Percentiles rank a stretch among this genome's conserved stretches.
Conservation (phyloP, 2,888 invertebrate species). For the Mimas tiliae region DNA sequence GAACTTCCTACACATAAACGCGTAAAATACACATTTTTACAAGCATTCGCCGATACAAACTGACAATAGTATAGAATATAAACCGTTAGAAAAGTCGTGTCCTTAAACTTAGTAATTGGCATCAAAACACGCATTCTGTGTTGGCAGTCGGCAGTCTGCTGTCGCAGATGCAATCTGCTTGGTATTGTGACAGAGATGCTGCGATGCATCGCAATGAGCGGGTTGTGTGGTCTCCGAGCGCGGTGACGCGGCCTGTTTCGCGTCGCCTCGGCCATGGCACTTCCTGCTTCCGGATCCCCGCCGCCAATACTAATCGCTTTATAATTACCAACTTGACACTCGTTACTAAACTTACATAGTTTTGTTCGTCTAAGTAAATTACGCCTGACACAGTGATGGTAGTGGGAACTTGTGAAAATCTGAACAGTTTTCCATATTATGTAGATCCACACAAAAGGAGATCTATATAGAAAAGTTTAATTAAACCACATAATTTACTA, state of each 20-base stretch:
- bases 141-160: background rate
- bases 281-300: constrained; percentile 77
- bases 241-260: constrained; percentile 52
- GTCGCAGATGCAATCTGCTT: constrained; percentile 46
- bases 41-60: background rate
- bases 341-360: constrained; percentile 22
- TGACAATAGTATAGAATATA: background rate
- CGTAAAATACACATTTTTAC: background rate
- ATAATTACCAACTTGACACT: constrained; percentile 43
- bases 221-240: constrained; percentile 46
- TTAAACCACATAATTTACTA: no score
- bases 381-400: background rate
- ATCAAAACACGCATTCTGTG: constrained; percentile 43
- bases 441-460: background rate
- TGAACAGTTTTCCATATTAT: background rate
- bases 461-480: no score
- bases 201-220: constrained; percentile 60
- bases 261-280: constrained; percentile 55
- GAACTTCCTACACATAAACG: no score
- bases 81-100: constrained; percentile 29
- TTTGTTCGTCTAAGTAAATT: background rate
- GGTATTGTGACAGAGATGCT: constrained; percentile 40
- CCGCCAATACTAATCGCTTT: constrained; percentile 68
- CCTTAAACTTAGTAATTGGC: constrained; percentile 47
- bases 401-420: background rate